A percentile compares a stretch with the other conserved stretches of the same genome.
phyloP scores from a whole-genome alignment of 2,888 invertebrate genomes.

The Pyrrhosoma nymphula region DNA sequence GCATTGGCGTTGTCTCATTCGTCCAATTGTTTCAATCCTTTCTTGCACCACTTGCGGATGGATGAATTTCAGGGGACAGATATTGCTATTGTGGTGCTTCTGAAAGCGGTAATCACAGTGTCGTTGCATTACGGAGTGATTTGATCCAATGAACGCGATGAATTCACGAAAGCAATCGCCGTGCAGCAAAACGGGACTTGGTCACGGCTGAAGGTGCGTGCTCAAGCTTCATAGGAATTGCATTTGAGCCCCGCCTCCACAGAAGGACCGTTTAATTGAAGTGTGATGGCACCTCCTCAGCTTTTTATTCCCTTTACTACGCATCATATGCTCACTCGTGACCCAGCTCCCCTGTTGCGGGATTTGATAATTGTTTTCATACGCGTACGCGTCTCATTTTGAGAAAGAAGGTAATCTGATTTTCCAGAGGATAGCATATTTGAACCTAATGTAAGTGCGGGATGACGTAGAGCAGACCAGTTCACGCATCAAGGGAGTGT shows the following conservation, averaged over 20 bases:
- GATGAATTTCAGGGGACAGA: not conserved
- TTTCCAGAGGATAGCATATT: no score
- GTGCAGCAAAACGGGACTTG: not conserved
- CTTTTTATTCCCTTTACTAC: not conserved
- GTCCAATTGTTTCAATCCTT: no score
- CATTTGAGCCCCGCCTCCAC: not conserved
- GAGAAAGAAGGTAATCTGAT: no score
- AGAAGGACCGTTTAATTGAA: not conserved
- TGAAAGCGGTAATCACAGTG: not conserved
- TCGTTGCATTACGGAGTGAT: not conserved
- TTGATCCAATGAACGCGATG: not conserved
- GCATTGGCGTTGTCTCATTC: no score
- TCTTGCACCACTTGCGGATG: no score
- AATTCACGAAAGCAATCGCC: not conserved
- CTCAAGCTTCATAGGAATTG: not conserved
- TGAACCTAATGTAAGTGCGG: no score
- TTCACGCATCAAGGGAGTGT: no score
- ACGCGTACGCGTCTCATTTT: not conserved
- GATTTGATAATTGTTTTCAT: not conserved
- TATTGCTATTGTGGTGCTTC: not conserved
- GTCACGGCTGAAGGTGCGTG: not conserved
- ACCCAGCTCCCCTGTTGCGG: not conserved
- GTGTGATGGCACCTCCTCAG: not conserved
- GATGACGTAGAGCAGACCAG: no score
- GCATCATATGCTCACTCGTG: not conserved